A percentile compares a stretch with the other conserved stretches of the same genome.
Conservation (phyloP, 2,797 vertebrate species). For the Falco rusticolus region DNA sequence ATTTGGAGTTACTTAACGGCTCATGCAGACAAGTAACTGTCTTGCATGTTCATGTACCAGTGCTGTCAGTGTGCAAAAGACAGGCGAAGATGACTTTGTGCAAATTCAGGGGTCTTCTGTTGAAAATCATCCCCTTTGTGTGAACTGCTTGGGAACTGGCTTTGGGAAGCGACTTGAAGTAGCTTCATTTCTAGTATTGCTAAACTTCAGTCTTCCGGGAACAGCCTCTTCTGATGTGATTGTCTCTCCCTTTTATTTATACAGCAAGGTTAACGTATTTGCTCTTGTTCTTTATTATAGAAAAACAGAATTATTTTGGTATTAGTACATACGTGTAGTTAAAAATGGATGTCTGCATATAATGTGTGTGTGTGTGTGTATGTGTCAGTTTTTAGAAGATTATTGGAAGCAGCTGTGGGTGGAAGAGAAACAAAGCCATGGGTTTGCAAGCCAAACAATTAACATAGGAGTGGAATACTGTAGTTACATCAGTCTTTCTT, state of each 20-base stretch:
- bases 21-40: background rate
- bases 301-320: conserved; percentile 23
- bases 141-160: background rate
- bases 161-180: background rate
- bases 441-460: conserved; percentile 70
- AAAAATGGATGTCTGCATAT: background rate
- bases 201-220: background rate
- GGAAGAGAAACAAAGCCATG: conserved; percentile 64
- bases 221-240: background rate
- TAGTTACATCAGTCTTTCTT: conserved; percentile 72
- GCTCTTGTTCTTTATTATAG: background rate
- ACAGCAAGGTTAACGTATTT: background rate
- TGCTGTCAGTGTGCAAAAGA: background rate
- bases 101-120: background rate
- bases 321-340: background rate
- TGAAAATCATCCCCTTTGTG: background rate
- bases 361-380: background rate
- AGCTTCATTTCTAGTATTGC: background rate
- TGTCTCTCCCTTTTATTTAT: background rate
- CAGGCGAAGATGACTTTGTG: background rate
- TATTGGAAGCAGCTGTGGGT: conserved; percentile 71
- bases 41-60: background rate
- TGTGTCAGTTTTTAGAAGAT: conserved; percentile 35
- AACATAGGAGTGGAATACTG: conserved; percentile 66
- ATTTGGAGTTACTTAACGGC: background rate